Base-by-base conservation (phyloP, 2,888 invertebrate genomes). In the Griposia aprilina region DNA sequence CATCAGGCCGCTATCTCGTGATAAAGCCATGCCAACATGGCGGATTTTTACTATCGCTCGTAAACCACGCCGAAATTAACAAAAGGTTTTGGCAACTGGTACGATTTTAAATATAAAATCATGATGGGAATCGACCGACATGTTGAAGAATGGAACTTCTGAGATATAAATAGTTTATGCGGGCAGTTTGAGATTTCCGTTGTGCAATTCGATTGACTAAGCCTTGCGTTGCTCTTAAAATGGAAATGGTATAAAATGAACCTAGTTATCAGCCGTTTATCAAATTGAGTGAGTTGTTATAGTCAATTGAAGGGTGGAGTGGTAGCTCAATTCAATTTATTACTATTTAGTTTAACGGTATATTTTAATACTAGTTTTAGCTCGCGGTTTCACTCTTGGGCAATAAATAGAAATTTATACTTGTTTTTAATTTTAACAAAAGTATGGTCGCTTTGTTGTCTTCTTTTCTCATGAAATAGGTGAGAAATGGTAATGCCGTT, bases 41-140 rank as follows among this genome's bases (percentile, higher is more conserved):
- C 93, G 91, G 90, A 89, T 93, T 90, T 79, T 95, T 94, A 95
- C 89, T 90, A 91, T 90, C 90, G 92, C 84, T 94, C 94, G 93
- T 95, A 95, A 95, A 95, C 88, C 90, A 92, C 91, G 94, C 93
- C 93, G 93, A 96, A 95, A 96, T 95, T 96, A 95, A 95, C 95
- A 93, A 94, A 94, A 93, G 93, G 92, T 93, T 94, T 83, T 95
- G 95, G 94, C 96, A 95, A 94, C 96, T 93, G 94, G 93, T 91
- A 90, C 90, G 90, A 92, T 94, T 85, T 94, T 94, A 95, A 94
- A 95, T 95, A 94, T 94, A 94, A 94, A 87, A 94, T 94, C 94
- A 93, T 93, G 92, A 94, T 93, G 92, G 88, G 91, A 90, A 93
- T 91, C 89, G 90, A 83, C 88, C 91, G 91, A 82, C 77, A 81